phyloP scores from a whole-genome alignment of 2,888 invertebrate species.

The Chelonus formosanus region DNA sequence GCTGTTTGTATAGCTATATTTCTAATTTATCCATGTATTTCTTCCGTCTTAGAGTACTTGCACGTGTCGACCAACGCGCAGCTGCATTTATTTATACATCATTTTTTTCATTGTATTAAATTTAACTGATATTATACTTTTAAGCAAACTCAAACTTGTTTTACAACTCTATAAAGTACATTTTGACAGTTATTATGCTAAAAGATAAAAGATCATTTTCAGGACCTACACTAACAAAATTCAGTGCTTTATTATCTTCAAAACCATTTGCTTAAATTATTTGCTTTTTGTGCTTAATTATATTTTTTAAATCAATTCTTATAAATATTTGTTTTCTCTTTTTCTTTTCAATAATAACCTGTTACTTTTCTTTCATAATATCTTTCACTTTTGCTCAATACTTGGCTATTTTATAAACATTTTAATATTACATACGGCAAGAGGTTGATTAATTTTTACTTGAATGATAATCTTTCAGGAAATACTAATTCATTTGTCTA shows the following conservation, averaged over 20 bases:
- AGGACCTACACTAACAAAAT: conserved; percentile 38
- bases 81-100: conserved; percentile 18
- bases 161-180: too few relatives aligned
- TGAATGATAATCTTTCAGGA: conserved; percentile 2
- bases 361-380: too few relatives aligned
- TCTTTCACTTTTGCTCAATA: background rate
- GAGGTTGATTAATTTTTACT: too few relatives aligned
- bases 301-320: background rate
- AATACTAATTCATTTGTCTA: background rate
- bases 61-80: conserved; percentile 18
- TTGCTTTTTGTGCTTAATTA: conserved; percentile 4
- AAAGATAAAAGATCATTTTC: conserved; percentile 9
- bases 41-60: conserved; percentile 1
- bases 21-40: conserved; percentile 1
- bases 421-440: too few relatives aligned
- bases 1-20: conserved; percentile 31
- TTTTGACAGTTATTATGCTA: too few relatives aligned
- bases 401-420: background rate
- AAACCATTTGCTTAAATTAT: conserved; percentile 10
- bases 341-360: background rate
- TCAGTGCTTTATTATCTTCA: conserved; percentile 11
- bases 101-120: conserved; percentile 2
- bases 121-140: too few relatives aligned
- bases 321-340: background rate
- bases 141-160: too few relatives aligned